Evolutionary conservation across 1,140 invertebrate species (phyloP).

Genomic region (Papilio dardanus): DNA sequence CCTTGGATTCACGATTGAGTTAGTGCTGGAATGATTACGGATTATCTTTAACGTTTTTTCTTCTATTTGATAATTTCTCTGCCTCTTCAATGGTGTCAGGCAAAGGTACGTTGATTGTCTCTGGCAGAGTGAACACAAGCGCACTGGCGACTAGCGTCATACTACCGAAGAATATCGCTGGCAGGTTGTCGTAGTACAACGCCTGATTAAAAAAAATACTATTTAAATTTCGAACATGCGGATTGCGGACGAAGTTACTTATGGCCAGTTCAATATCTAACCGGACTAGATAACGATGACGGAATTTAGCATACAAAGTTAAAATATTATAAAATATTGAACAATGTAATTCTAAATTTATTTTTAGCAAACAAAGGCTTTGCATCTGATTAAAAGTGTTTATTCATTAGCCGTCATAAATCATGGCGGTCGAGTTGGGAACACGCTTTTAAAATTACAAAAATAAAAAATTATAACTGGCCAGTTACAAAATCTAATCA

Average conservation of each 20-base stretch:
- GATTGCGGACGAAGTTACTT: no score
- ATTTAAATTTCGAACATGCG: no score
- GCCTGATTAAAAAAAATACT: constrained; percentile 51
- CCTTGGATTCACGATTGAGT: constrained; percentile 30
- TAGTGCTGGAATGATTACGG: constrained; percentile 20
- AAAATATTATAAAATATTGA: not conserved
- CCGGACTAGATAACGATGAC: no score
- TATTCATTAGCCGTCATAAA: constrained; percentile 1
- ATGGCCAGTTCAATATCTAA: no score
- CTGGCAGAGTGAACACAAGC: constrained; percentile 86
- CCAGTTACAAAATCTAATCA: not conserved
- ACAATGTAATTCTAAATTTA: not conserved
- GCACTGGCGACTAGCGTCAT: constrained; percentile 85
- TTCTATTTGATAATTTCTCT: constrained; percentile 83
- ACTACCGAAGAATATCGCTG: constrained; percentile 87
- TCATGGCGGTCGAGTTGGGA: not conserved
- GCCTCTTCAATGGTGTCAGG: constrained; percentile 89
- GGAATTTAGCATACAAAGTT: not conserved
- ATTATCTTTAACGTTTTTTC: constrained; percentile 43
- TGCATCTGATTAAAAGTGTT: constrained; percentile 9
- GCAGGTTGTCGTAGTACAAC: constrained; percentile 78
- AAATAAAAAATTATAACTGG: constrained; percentile 4
- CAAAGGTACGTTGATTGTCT: constrained; percentile 86
- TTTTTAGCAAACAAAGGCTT: not conserved
- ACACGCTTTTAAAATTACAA: not conserved